phyloP scores from a whole-genome alignment of 2,797 vertebrate genomes.

The Acanthurus tractus region DNA sequence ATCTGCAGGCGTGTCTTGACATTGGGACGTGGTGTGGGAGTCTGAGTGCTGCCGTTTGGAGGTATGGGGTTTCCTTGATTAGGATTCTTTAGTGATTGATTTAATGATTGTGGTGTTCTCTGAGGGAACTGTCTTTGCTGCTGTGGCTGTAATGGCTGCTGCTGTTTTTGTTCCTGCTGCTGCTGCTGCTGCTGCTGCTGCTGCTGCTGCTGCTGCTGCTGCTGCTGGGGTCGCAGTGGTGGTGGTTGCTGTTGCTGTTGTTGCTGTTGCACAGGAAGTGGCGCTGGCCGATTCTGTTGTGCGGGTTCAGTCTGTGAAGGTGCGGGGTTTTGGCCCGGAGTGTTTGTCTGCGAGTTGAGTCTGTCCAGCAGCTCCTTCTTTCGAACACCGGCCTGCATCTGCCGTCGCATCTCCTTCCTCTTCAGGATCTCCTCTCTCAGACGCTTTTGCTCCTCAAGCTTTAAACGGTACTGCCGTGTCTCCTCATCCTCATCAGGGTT shows the following conservation, averaged over 20 bases:
- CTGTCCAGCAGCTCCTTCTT: slow-evolving; percentile 95
- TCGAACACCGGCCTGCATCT: slow-evolving; percentile 95
- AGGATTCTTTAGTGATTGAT: slow-evolving; percentile 73
- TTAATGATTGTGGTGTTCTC: slow-evolving; percentile 77
- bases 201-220: slow-evolving; percentile 54
- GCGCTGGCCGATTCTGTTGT: slow-evolving; percentile 59
- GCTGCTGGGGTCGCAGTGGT: slow-evolving; percentile 56
- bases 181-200: slow-evolving; percentile 56
- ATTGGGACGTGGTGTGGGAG: slow-evolving; percentile 60
- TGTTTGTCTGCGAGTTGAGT: slow-evolving; percentile 85
- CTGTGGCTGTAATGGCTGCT: slow-evolving; percentile 39
- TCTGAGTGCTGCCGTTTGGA: slow-evolving; percentile 63
- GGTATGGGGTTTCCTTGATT: slow-evolving; percentile 69
- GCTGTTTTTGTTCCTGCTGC: slow-evolving; percentile 55
- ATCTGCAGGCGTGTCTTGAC: slow-evolving; percentile 82
- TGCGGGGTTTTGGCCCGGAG: slow-evolving; percentile 63
- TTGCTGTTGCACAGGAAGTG: slow-evolving; percentile 41
- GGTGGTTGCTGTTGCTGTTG: neutral
- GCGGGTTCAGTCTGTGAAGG: slow-evolving; percentile 71
- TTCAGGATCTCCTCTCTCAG: slow-evolving; percentile 95
- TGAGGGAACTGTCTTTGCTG: slow-evolving; percentile 72
- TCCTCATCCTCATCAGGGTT: slow-evolving; percentile 95
- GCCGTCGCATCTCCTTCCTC: slow-evolving; percentile 94
- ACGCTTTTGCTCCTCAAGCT: slow-evolving; percentile 98
- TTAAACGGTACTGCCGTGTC: slow-evolving; percentile 93